Conservation (phyloP, 2,888 invertebrate genomes). For the Coleophora flavipennella region DNA sequence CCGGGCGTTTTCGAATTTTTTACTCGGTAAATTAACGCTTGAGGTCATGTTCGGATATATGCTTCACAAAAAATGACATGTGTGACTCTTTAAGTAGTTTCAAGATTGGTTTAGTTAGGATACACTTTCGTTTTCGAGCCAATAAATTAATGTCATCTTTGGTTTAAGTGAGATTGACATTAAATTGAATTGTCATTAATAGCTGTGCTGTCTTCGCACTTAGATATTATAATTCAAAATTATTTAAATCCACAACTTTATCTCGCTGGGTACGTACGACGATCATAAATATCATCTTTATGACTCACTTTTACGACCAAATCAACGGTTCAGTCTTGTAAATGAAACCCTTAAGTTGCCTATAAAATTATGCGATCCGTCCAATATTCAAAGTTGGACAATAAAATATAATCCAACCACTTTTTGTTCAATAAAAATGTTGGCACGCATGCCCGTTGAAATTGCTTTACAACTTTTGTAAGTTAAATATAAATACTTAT, state of each 20-base stretch:
- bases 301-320: slow-evolving; percentile 51
- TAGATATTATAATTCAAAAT: background rate
- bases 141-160: too few relatives aligned
- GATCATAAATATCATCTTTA: slow-evolving; percentile 49
- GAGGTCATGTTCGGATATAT: slow-evolving; percentile 37
- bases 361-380: slow-evolving; percentile 51
- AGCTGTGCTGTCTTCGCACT: background rate
- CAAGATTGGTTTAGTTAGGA: background rate
- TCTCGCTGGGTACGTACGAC: slow-evolving; percentile 37
- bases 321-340: slow-evolving; percentile 59
- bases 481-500: background rate
- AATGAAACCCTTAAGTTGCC: slow-evolving; percentile 53
- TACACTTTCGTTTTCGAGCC: background rate
- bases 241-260: slow-evolving; percentile 48
- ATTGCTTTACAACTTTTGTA: background rate
- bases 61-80: slow-evolving; percentile 31
- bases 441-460: slow-evolving; percentile 4
- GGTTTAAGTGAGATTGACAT: background rate
- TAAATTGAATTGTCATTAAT: background rate
- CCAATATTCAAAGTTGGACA: slow-evolving; percentile 23
- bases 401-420: slow-evolving; percentile 7
- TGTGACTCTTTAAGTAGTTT: slow-evolving; percentile 1
- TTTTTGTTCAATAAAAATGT: slow-evolving; percentile 8
- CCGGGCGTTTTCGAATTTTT: slow-evolving; percentile 56
- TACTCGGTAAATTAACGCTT: slow-evolving; percentile 51